phyloP scores from a whole-genome alignment of 2,888 invertebrate species.

The Synergus japonicus region DNA sequence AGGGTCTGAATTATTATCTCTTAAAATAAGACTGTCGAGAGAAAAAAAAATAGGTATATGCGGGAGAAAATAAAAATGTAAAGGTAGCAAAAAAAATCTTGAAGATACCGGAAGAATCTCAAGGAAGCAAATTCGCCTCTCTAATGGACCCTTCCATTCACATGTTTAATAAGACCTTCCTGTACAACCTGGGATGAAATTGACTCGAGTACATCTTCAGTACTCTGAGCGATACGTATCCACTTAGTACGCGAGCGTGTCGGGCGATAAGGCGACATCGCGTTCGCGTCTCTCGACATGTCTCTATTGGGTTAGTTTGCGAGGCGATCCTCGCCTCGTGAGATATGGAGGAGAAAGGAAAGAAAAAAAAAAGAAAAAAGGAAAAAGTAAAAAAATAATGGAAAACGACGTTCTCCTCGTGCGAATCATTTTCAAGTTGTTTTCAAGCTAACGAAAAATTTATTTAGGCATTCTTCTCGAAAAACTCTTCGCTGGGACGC shows the following conservation, averaged over 20 bases:
- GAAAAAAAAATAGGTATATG: neutral
- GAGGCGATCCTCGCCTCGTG: slow-evolving; percentile 1
- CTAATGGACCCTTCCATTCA: neutral
- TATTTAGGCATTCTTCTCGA: neutral
- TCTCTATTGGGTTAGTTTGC: slow-evolving; percentile 21
- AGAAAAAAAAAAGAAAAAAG: neutral
- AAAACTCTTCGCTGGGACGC: neutral
- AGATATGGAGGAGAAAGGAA: neutral
- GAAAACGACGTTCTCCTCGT: neutral
- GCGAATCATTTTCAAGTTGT: neutral
- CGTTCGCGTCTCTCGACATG: slow-evolving; percentile 22
- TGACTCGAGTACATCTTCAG: slow-evolving; percentile 30
- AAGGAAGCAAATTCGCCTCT: slow-evolving; percentile 7
- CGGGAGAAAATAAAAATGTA: slow-evolving; percentile 3
- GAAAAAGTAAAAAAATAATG: neutral
- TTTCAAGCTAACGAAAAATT: neutral
- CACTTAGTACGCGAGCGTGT: slow-evolving; percentile 40
- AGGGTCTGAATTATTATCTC: slow-evolving; percentile 23
- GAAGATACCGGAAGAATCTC: neutral
- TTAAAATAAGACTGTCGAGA: neutral
- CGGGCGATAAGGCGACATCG: slow-evolving; percentile 35
- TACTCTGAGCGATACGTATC: slow-evolving; percentile 8
- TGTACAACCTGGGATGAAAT: slow-evolving; percentile 6
- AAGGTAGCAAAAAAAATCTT: neutral
- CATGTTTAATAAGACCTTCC: slow-evolving; percentile 16